Base-by-base conservation (phyloP, 2,888 invertebrate genomes). In the Unio delphinus region DNA sequence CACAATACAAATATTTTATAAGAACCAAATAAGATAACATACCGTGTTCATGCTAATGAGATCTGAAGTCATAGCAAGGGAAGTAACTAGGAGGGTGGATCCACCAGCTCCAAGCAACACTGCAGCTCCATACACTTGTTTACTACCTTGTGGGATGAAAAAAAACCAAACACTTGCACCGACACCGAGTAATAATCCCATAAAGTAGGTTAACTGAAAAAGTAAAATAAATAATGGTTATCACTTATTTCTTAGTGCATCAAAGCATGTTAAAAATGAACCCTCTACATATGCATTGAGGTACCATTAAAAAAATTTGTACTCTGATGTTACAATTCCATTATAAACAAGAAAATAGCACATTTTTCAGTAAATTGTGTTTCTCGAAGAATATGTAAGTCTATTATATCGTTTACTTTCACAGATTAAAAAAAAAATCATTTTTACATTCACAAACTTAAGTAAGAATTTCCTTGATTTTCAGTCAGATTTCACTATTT, bases 51-150 rank as follows among this genome's bases (percentile, higher is more conserved):
- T 92, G 59, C 95, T 96, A 79, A 97, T 97, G 82, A 97, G 92
- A 90, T 97, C 95, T 0, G 97, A 95, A 0, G 96, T 96, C 74
- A 97, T 92, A 76, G 96, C 95, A 62, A 98, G 91, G 84, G 96
- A 95, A 60, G 96, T 95, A 4, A 98, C 95, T 86, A 97, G 93
- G 65, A 97, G 94, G 56, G 95, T 94, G 0, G 96, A 95, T 87
- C 95, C 94, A 54, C 95, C 95, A 58, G 94, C 93, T 71, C 97
- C 97, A 88, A 95, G 92, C 62, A 95, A 88, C 30, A 94, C 90
- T 55, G 95, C 94, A 58, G 94, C 93, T 55, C 92, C 91, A 90
- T 95, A 95, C 77, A 96, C 82, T 60, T 79, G 70, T 28, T 76
- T 72, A 26, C 56, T 67, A 15, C 71, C 67, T 45, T 67, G 56